Percentiles rank a stretch among this genome's conserved stretches.
Evolutionary conservation across 1,140 invertebrate genomes (phyloP).

Genomic region (Heliothis subflexa): DNA sequence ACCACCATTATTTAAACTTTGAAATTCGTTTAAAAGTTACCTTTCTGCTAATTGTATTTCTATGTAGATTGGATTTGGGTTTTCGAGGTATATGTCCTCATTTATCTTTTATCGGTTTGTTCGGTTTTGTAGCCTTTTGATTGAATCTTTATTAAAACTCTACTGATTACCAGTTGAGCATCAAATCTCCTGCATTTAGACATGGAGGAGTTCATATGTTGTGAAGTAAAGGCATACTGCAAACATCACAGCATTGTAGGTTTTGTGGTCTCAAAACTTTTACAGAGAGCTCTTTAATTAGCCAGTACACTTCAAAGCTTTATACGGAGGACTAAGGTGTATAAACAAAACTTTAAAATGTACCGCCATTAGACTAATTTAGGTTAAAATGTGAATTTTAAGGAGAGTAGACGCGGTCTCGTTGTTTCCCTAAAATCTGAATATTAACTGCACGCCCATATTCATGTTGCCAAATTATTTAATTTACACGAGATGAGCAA

Average conservation of each 20-base stretch:
- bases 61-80: neutral
- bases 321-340: neutral
- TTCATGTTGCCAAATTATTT: too few species aligned
- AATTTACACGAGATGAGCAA: too few species aligned
- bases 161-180: neutral
- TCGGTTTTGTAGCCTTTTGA: neutral
- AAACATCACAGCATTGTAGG: neutral
- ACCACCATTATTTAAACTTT: constrained; percentile 32
- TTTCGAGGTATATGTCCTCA: neutral
- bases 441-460: too few species aligned
- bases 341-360: neutral
- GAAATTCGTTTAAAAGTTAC: constrained; percentile 20
- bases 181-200: neutral
- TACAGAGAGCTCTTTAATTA: constrained; percentile 5
- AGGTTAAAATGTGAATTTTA: too few species aligned
- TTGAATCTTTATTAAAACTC: too few species aligned
- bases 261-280: constrained; percentile 6
- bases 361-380: neutral
- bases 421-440: too few species aligned
- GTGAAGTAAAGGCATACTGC: neutral
- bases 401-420: too few species aligned
- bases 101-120: neutral
- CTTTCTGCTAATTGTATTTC: neutral
- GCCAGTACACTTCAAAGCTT: neutral
- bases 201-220: neutral